phyloP scores from a whole-genome alignment of 2,113 vertebrate species.

The Isichthys henryi region DNA sequence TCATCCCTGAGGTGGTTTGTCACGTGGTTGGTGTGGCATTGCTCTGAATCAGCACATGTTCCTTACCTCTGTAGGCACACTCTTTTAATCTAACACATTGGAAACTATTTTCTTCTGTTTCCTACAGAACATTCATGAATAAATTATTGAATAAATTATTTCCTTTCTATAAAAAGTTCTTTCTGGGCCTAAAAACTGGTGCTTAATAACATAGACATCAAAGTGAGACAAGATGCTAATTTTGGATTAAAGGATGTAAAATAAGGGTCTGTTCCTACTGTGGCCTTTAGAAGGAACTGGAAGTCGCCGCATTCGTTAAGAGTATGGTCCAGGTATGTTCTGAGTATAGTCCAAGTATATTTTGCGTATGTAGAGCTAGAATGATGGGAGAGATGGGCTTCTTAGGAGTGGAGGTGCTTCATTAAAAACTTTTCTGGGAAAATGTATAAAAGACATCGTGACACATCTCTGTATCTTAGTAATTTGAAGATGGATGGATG shows the following conservation, averaged over 20 bases:
- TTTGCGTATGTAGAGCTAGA: not conserved
- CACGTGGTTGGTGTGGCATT: no score
- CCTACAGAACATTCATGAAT: not conserved
- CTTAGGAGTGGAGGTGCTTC: not conserved
- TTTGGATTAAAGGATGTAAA: not conserved
- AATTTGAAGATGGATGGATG: not conserved
- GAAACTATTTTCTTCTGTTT: slow-evolving; percentile 14
- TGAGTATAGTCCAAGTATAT: no score
- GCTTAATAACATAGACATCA: slow-evolving; percentile 4
- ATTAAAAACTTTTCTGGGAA: not conserved
- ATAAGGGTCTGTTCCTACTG: not conserved
- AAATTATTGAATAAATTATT: slow-evolving; percentile 15
- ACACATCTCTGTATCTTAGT: not conserved
- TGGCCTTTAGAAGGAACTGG: not conserved
- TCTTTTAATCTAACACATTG: not conserved
- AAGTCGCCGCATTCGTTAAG: not conserved
- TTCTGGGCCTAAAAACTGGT: not conserved
- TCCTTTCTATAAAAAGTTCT: not conserved
- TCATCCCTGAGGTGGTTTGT: no score
- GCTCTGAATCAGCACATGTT: no score
- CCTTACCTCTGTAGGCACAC: no score
- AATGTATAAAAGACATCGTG: not conserved
- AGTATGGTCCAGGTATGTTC: not conserved
- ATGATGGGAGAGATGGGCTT: not conserved
- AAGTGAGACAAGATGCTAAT: slow-evolving; percentile 13